Conservation (phyloP, 2,797 vertebrate species). For the Triplophysa bombifrons region DNA sequence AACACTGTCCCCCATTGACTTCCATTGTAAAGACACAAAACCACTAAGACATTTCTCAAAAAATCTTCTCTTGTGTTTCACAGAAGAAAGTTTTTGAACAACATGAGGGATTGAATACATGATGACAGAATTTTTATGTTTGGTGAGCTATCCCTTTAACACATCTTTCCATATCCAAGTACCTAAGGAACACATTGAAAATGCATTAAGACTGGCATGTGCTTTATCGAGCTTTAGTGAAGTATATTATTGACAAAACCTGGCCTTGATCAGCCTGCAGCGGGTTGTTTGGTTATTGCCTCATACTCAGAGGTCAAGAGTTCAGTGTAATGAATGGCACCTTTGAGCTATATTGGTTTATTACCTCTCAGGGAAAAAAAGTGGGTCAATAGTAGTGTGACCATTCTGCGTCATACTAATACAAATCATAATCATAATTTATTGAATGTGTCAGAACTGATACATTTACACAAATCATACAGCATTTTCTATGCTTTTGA, state of each 20-base stretch:
- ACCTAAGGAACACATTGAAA: neutral
- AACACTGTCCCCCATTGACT: too few species aligned
- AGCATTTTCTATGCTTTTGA: neutral
- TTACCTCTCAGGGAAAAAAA: neutral
- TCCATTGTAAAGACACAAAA: too few species aligned
- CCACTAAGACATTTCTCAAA: too few species aligned
- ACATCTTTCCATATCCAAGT: too few species aligned
- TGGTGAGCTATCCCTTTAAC: too few species aligned
- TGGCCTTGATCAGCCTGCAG: conserved; percentile 33
- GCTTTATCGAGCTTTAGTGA: neutral
- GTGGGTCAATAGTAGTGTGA: neutral
- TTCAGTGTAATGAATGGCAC: conserved; percentile 31
- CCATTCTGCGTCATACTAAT: neutral
- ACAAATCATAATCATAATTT: neutral
- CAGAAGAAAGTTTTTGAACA: too few species aligned
- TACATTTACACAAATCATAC: neutral
- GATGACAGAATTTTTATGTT: too few species aligned
- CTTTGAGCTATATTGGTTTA: conserved; percentile 11
- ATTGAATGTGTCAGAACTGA: neutral
- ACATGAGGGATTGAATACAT: too few species aligned
- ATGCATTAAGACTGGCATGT: neutral
- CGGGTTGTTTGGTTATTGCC: conserved; percentile 25
- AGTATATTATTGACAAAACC: conserved; percentile 19
- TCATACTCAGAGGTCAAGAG: conserved; percentile 33
- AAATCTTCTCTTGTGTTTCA: too few species aligned